A percentile compares a stretch with the other conserved stretches of the same genome.
Evolutionary conservation across 2,797 vertebrate genomes (phyloP).

Genomic region (Micromesistius poutassou): DNA sequence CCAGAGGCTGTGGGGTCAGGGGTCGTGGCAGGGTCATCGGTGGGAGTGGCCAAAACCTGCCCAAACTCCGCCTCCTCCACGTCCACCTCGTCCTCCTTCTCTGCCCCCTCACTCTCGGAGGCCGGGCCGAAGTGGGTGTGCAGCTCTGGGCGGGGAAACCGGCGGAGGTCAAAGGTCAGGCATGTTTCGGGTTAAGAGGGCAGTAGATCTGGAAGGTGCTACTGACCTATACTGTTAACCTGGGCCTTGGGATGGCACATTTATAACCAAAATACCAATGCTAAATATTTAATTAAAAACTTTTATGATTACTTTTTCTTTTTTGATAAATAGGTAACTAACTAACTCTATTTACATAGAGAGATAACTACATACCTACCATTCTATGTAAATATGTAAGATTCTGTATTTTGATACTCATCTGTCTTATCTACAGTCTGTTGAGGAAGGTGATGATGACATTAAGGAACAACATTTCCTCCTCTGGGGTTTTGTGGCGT

Average conservation of each 20-base stretch:
- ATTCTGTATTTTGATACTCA: neutral
- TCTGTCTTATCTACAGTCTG: neutral
- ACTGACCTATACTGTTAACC: neutral
- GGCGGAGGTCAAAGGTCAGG: neutral
- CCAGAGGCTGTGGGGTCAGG: slow-evolving; percentile 41
- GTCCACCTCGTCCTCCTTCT: slow-evolving; percentile 81
- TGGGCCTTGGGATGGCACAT: neutral
- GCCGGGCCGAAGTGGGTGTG: slow-evolving; percentile 83
- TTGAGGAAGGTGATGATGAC: too few relatives aligned
- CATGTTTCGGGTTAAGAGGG: neutral
- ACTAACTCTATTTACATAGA: too few relatives aligned
- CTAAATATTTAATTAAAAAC: neutral
- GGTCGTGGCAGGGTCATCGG: slow-evolving; percentile 55
- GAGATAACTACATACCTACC: neutral
- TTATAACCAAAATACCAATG: neutral
- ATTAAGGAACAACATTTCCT: too few relatives aligned
- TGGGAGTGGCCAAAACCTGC: slow-evolving; percentile 44
- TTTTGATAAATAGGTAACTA: neutral
- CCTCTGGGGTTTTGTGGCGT: too few relatives aligned
- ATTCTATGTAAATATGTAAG: neutral
- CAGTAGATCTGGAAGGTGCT: neutral
- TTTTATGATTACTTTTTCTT: neutral
- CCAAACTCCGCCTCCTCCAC: slow-evolving; percentile 74
- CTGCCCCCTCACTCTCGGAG: slow-evolving; percentile 80
- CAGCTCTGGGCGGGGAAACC: slow-evolving; percentile 76